Conservation (phyloP, 2,797 vertebrate species). For the Hydrocynus forskahlii region DNA sequence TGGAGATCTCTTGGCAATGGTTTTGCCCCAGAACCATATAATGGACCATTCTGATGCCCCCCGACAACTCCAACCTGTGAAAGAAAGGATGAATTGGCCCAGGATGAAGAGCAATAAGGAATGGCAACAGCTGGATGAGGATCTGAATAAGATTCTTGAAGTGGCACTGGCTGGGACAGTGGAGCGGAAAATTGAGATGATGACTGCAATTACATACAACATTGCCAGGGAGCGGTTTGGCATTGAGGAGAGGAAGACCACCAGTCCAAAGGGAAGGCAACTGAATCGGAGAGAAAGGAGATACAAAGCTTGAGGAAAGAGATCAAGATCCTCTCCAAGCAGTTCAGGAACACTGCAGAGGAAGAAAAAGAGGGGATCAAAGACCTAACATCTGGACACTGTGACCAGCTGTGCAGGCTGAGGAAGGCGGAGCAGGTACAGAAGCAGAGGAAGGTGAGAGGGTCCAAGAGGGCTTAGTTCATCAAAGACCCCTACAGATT, state of each 20-base stretch:
- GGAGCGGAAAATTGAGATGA: slow-evolving; percentile 14
- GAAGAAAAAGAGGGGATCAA: neutral
- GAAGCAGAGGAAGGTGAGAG: slow-evolving; percentile 49
- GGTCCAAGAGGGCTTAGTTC: slow-evolving; percentile 2
- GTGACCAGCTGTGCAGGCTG: neutral
- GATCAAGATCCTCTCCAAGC: neutral
- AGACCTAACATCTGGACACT: neutral
- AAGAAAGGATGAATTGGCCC: slow-evolving; percentile 32
- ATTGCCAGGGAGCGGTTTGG: neutral
- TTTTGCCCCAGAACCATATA: neutral
- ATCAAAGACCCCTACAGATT: slow-evolving; percentile 13
- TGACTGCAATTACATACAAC: slow-evolving; percentile 35
- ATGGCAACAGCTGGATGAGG: slow-evolving; percentile 14
- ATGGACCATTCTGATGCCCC: slow-evolving; percentile 5
- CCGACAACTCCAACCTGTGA: slow-evolving; percentile 3
- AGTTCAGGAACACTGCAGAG: neutral
- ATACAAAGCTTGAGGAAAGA: neutral
- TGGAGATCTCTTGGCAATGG: slow-evolving; percentile 38
- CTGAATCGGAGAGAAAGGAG: neutral
- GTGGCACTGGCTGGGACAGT: slow-evolving; percentile 27
- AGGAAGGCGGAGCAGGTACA: too few relatives aligned
- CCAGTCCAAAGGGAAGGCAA: neutral
- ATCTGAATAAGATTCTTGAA: slow-evolving; percentile 13
- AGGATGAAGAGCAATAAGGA: slow-evolving; percentile 19
- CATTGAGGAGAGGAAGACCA: neutral